A percentile compares a stretch with the other conserved stretches of the same genome.
phyloP scores from a whole-genome alignment of 2,797 vertebrate genomes.

The Clarias laeviceps region DNA sequence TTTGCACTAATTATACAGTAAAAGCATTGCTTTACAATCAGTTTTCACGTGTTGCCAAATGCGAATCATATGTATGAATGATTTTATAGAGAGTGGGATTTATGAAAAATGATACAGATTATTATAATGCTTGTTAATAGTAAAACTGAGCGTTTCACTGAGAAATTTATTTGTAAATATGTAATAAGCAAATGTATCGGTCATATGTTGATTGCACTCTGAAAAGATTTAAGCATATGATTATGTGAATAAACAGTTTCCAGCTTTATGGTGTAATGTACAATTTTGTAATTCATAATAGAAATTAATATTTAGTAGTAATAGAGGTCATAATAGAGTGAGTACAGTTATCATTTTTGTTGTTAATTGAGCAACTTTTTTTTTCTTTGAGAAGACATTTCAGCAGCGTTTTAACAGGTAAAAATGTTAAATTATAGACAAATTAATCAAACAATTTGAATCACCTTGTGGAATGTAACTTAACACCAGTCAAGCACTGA shows the following conservation, averaged over 20 bases:
- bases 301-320: not conserved
- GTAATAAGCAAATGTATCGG: not conserved
- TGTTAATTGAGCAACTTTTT: not conserved
- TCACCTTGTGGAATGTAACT: not conserved
- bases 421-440: not conserved
- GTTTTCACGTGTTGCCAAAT: slow-evolving; percentile 14
- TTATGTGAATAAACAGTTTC: not conserved
- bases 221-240: slow-evolving; percentile 9
- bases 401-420: not conserved
- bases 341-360: not conserved
- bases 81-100: slow-evolving; percentile 8
- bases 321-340: no score
- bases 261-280: slow-evolving; percentile 3
- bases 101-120: slow-evolving; percentile 5
- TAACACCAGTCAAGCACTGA: not conserved
- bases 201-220: slow-evolving; percentile 7
- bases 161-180: slow-evolving; percentile 10
- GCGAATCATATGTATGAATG: not conserved
- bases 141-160: slow-evolving; percentile 5
- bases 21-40: slow-evolving; percentile 21
- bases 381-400: not conserved
- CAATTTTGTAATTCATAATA: not conserved
- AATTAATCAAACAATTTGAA: not conserved
- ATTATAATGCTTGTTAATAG: slow-evolving; percentile 6
- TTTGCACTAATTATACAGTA: slow-evolving; percentile 42